Evolutionary conservation across 1,140 invertebrate species (phyloP).

Genomic region (Trichonephila inaurata): DNA sequence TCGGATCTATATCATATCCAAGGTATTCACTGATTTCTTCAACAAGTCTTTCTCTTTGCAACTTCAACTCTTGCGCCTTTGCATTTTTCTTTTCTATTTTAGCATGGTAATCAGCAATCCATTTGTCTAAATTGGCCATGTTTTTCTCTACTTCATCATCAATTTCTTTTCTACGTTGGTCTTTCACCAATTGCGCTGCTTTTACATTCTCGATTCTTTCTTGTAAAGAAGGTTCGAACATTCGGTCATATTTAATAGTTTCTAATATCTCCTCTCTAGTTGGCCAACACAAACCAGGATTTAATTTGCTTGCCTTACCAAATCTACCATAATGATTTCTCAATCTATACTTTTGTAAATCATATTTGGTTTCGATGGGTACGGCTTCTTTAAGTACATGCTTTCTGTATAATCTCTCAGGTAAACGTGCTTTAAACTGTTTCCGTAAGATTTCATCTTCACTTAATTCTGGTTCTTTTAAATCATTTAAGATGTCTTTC

Average conservation of each 20-base stretch:
- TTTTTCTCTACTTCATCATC: slow-evolving; percentile 79
- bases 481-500: slow-evolving; percentile 33
- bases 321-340: slow-evolving; percentile 78
- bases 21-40: slow-evolving; percentile 93
- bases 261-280: slow-evolving; percentile 80
- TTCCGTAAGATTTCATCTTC: slow-evolving; percentile 79
- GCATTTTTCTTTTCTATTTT: slow-evolving; percentile 79
- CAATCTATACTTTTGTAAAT: slow-evolving; percentile 77
- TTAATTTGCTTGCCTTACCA: slow-evolving; percentile 80
- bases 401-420: slow-evolving; percentile 71
- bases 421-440: slow-evolving; percentile 78
- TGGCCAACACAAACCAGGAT: slow-evolving; percentile 82
- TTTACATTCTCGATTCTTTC: slow-evolving; percentile 78
- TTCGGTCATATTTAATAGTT: slow-evolving; percentile 79
- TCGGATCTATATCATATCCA: slow-evolving; percentile 90
- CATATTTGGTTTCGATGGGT: slow-evolving; percentile 59
- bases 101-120: slow-evolving; percentile 79
- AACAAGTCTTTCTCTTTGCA: slow-evolving; percentile 87
- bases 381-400: slow-evolving; percentile 76
- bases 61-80: slow-evolving; percentile 80
- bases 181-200: slow-evolving; percentile 40
- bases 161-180: slow-evolving; percentile 56
- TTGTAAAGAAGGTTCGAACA: slow-evolving; percentile 80
- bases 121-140: slow-evolving; percentile 80
- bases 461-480: slow-evolving; percentile 51